A percentile compares a stretch with the other conserved stretches of the same genome.
phyloP scores from a whole-genome alignment of 2,797 vertebrate species.

The Sebastes cheni region DNA sequence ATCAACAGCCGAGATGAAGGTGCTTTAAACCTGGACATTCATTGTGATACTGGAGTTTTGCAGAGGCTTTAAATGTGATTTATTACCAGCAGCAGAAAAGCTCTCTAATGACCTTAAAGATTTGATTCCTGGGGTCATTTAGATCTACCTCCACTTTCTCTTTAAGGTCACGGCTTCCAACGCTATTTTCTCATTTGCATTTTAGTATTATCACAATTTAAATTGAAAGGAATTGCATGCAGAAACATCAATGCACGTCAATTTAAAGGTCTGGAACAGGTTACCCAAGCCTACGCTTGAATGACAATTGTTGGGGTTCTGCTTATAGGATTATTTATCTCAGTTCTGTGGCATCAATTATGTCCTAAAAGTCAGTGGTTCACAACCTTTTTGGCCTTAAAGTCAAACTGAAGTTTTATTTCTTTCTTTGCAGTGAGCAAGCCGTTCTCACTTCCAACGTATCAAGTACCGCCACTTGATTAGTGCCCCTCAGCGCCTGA shows the following conservation, averaged over 20 bases:
- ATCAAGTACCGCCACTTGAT: not conserved
- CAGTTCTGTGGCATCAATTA: not conserved
- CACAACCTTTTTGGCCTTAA: not conserved
- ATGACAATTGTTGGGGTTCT: not conserved
- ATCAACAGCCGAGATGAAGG: constrained; percentile 34
- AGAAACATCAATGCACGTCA: not conserved
- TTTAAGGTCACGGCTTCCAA: not conserved
- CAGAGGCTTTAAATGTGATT: constrained; percentile 37
- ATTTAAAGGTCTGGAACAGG: not conserved
- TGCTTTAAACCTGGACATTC: constrained; percentile 22
- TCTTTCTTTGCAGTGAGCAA: not conserved
- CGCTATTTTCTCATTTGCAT: constrained; percentile 1
- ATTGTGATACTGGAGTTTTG: constrained; percentile 28
- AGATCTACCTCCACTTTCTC: not conserved
- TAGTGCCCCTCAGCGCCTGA: not conserved
- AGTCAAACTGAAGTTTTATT: not conserved
- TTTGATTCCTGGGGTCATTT: not conserved
- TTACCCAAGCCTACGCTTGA: not conserved
- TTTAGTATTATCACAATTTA: not conserved
- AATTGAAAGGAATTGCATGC: not conserved
- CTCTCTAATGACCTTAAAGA: not conserved
- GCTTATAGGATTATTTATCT: not conserved
- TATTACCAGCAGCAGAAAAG: constrained; percentile 3
- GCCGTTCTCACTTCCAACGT: not conserved
- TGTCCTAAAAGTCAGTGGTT: not conserved